Base-by-base conservation (phyloP, 2,797 vertebrate species). In the Gambusia yucatana region DNA sequence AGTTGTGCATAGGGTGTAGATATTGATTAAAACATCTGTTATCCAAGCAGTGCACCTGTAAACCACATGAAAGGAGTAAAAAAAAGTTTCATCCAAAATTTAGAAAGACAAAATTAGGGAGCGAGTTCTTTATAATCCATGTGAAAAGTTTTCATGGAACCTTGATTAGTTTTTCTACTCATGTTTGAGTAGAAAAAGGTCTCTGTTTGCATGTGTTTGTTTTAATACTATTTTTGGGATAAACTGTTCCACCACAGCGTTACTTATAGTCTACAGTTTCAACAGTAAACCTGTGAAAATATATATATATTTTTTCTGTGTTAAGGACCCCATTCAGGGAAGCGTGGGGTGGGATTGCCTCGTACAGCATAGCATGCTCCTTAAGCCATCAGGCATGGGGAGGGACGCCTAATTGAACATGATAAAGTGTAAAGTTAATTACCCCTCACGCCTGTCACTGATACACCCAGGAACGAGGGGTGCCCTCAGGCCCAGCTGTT, bases 341-440 rank as follows among this genome's bases (percentile, higher is more conserved):
- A 93, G 91, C 87, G 93, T 90, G 93, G 91, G 95, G 91, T 93
- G 92, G 93, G 70, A 81, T 90, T 85, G 76, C 88, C 88, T 91
- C 92, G 89, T 89, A 94, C 87, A 95, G 96, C 96, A 95, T 91
- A 94, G 96, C 97, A 98, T 88, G 97, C 97, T 98, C 95, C 92
- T 98, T 98, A 99, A 97, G 96, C 96, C 96, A 98, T 98, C 97
- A 96, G 97, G 95, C 97, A 97, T 83, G 96, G 97, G 97, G 97
- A 91, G 89, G 96, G 96, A 96, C 92, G 95, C 96, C 96, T 99
- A 99, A 99, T 99, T 99, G 98, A 99, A 99, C 98, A 99, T 99
- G 98, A 99, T 99, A 99, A 99, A 99, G 98, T 99, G 97, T 97
- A 97, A 98, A 98, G 98, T 99, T 99, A 99, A 99, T 99, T 99